Conservation (phyloP, 2,113 vertebrate species). For the Cynoglossus semilaevis region DNA sequence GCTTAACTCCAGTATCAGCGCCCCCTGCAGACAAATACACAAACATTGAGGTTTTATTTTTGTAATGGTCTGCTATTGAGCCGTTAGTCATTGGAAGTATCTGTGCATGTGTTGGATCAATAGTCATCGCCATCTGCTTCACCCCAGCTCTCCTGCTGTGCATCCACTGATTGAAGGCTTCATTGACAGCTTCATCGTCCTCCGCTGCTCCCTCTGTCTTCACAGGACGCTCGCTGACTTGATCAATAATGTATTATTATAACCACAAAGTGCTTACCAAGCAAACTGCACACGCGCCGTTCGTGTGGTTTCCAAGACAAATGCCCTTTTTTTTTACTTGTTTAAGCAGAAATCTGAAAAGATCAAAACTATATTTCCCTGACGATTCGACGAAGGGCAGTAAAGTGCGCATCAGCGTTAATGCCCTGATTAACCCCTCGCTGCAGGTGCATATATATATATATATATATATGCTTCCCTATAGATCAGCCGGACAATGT, state of each 20-base stretch:
- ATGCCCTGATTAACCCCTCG: conserved; percentile 20
- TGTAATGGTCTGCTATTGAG: conserved; percentile 55
- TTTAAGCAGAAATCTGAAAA: background rate
- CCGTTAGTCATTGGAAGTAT: conserved; percentile 52
- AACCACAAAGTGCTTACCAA: conserved; percentile 40
- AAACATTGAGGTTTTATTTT: conserved; percentile 35
- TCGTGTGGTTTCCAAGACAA: no score
- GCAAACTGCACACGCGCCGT: conserved; percentile 7
- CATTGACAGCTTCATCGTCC: conserved; percentile 66
- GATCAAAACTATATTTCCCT: background rate
- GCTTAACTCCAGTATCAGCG: background rate
- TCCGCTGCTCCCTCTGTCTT: conserved; percentile 35
- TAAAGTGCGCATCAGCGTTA: conserved; percentile 19
- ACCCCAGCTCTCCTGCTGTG: conserved; percentile 29
- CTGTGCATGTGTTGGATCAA: conserved; percentile 60
- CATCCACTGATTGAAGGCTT: conserved; percentile 54
- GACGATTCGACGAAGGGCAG: conserved; percentile 7
- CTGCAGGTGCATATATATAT: conserved; percentile 20
- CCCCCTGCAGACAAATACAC: conserved; percentile 32
- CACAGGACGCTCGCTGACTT: conserved; percentile 42
- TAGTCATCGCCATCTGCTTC: conserved; percentile 59
- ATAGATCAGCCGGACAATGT: conserved; percentile 29
- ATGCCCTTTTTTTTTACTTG: no score
- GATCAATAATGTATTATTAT: conserved; percentile 57
- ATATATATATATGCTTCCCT: conserved; percentile 23